These are phyloP conservation scores for Pongo pygmaeus DNA, from an alignment of 2,113 vertebrate genomes.

Conservation along the genomic window DNA sequence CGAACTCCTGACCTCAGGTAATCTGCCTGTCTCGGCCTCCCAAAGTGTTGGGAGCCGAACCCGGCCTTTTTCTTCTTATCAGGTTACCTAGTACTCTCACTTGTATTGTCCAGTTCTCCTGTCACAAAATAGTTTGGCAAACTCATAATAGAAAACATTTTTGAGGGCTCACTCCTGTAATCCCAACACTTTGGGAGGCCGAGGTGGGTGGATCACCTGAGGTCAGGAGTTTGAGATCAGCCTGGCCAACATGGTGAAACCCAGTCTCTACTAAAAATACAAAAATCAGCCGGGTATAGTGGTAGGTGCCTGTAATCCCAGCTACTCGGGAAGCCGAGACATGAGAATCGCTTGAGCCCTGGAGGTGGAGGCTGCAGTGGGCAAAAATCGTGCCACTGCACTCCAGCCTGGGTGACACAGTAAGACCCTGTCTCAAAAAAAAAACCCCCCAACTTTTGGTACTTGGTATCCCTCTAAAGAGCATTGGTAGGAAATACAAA, in stretches of 20 bases:
- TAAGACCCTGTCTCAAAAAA: not conserved
- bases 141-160: not conserved
- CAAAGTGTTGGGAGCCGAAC: no score
- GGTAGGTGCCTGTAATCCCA: not conserved
- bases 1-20: no score
- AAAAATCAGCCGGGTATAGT: not conserved
- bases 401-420: not conserved
- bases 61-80: not conserved
- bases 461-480: not conserved
- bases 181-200: not conserved
- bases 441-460: not conserved
- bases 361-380: not conserved
- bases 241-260: not conserved
- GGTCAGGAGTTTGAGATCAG: not conserved
- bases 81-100: not conserved
- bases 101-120: not conserved
- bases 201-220: not conserved
- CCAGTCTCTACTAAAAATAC: not conserved
- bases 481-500: not conserved
- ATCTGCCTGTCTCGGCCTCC: no score
- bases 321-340: not conserved
- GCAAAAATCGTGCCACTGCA: not conserved
- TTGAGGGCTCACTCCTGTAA: not conserved
- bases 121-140: slow-evolving; percentile 28
- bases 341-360: not conserved